A percentile compares a stretch with the other conserved stretches of the same genome.
phyloP scores from a whole-genome alignment of 2,113 vertebrate genomes.

The Kobus ellipsiprymnus region DNA sequence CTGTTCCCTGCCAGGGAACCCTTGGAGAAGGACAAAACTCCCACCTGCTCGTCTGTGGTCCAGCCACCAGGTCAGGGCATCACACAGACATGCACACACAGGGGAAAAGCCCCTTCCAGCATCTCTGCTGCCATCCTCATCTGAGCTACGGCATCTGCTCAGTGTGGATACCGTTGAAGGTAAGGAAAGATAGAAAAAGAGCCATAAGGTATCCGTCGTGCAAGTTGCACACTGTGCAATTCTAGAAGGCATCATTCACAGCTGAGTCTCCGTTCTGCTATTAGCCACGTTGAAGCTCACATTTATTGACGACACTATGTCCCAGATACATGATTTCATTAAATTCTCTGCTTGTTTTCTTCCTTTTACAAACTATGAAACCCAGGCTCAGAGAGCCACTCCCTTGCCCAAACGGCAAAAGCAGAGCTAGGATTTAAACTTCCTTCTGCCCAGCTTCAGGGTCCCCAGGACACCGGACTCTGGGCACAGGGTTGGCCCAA shows the following conservation, averaged over 20 bases:
- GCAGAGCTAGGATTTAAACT: background rate
- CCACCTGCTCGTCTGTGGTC: background rate
- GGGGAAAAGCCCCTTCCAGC: background rate
- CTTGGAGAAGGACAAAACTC: background rate
- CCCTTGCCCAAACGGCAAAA: background rate
- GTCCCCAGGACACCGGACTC: too few species aligned
- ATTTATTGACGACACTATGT: background rate
- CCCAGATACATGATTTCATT: background rate
- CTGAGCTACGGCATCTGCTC: background rate
- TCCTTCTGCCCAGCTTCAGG: background rate
- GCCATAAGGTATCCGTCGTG: rapidly evolving
- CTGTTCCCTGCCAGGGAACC: background rate
- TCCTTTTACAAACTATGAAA: background rate
- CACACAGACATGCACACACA: background rate
- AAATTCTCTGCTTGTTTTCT: background rate
- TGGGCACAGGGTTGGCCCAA: background rate
- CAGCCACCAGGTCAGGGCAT: background rate
- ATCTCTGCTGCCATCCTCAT: background rate
- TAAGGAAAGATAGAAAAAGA: background rate
- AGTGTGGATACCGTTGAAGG: background rate
- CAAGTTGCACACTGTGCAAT: background rate
- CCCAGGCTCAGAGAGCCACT: background rate
- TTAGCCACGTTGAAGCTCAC: background rate
- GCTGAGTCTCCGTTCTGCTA: rapidly evolving
- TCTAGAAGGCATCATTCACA: background rate